These are phyloP conservation scores for Grammomys surdaster DNA, from an alignment of 2,113 vertebrate species.

Conservation along the genomic window DNA sequence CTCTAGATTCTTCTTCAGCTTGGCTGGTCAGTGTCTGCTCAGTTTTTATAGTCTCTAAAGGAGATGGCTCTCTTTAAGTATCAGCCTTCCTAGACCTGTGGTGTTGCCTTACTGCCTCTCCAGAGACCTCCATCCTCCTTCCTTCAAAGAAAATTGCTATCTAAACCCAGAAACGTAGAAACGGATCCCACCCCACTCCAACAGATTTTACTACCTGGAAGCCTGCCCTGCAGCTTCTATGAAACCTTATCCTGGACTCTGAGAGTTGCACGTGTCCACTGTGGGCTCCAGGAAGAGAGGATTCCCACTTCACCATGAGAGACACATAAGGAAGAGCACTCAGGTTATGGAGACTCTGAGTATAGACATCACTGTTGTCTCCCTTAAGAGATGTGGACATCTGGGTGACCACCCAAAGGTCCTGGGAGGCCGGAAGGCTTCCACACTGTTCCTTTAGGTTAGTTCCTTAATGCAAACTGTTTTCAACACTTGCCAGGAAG, in stretches of 20 bases:
- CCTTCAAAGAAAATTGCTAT: background rate
- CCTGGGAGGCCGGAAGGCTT: conserved; percentile 86
- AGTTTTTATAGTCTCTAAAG: background rate
- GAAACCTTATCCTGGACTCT: background rate
- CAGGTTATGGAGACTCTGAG: conserved; percentile 64
- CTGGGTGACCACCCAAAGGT: conserved; percentile 87
- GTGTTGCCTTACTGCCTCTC: background rate
- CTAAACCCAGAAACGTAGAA: background rate
- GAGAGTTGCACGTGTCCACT: background rate
- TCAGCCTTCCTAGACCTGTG: background rate
- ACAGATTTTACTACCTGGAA: background rate
- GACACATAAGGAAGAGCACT: background rate
- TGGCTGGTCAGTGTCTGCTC: background rate
- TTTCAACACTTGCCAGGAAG: conserved; percentile 91
- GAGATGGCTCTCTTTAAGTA: too few relatives aligned
- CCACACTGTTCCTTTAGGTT: conserved; percentile 91
- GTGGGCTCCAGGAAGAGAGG: background rate
- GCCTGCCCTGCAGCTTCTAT: background rate
- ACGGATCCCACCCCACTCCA: background rate
- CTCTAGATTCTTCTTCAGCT: too few relatives aligned
- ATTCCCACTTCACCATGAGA: background rate
- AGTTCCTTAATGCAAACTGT: conserved; percentile 89
- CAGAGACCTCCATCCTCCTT: too few relatives aligned
- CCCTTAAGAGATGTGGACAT: conserved; percentile 86
- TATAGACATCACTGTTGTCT: conserved; percentile 81